Base-by-base conservation (phyloP, 2,888 invertebrate species). In the Drosophila borealis region DNA sequence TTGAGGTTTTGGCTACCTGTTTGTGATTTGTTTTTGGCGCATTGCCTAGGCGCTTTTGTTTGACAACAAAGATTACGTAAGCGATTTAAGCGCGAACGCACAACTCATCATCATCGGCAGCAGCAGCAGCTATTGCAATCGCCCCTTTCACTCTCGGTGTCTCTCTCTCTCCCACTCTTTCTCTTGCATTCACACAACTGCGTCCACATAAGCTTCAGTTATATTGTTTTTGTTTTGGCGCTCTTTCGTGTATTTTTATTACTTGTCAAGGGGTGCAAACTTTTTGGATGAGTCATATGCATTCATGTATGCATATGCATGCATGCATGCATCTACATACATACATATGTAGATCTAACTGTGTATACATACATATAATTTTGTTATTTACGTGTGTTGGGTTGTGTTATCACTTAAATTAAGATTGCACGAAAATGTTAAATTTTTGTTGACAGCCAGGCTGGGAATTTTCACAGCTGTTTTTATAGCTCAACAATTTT, bases 41-140 rank as follows among this genome's bases (percentile, higher is more conserved):
- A 37, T n/a, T 77, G 79, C 79, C 72, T 61, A 64, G 51, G 50
- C 25, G 59, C 71, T 66, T 82, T 87, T 88, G 89, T 87, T 87
- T 87, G 62, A 81, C 74, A 88, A 87, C 87, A 87, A 87, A 84
- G 72, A 71, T 88, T 86, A 70, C 84, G 86, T 80, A 78, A 88
- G 75, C 71, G 42, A 34, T 46, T 44, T 59, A 46, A 68, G 54
- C 33, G 39, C 34, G 17, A 66, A 37, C 10, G n/a, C 37, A 29
- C 34, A 54, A 39, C 39, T 21, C 46, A 37, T 48, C 41, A 41
- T 17, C 45, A 33, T 10, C 41, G 21, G n/a, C 34, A n/a, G 5
- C 29, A 45, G 34, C 45, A 8, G 21, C 39, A 57, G 14, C 44
- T 39, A 4, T 51, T 51, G 51, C 51, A 51, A 6, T 53, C 39